Evolutionary conservation across 2,797 vertebrate species (phyloP).

Genomic region (Periparus ater): DNA sequence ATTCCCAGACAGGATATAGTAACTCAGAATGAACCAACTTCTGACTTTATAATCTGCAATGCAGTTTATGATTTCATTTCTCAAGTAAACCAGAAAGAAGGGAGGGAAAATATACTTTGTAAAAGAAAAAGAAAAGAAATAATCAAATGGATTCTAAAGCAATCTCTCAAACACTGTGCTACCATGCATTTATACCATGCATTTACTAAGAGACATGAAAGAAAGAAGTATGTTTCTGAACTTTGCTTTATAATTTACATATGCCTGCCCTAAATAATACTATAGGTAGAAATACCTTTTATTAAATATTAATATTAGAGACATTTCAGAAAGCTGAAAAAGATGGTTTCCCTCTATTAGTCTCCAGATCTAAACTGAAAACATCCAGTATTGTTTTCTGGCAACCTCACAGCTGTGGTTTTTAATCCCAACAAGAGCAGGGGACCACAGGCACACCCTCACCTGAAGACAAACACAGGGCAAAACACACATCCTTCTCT

Average conservation of each 20-base stretch:
- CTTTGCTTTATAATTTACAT: background rate
- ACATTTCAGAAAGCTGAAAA: background rate
- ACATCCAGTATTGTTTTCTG: background rate
- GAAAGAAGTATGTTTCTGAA: background rate
- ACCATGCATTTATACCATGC: background rate
- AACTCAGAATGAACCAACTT: background rate
- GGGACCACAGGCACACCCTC: background rate
- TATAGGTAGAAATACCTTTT: background rate
- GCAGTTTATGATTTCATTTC: background rate
- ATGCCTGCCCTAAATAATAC: background rate
- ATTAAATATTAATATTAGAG: background rate
- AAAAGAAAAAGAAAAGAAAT: background rate
- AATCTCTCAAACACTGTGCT: background rate
- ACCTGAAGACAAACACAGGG: background rate
- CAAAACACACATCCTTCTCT: background rate
- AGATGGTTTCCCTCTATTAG: background rate
- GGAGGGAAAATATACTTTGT: background rate
- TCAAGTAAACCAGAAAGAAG: background rate
- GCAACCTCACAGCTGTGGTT: background rate
- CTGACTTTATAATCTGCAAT: background rate
- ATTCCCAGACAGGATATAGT: constrained; percentile 13
- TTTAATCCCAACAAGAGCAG: background rate
- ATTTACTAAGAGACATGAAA: background rate
- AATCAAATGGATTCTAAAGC: background rate
- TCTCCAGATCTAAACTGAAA: background rate